These are phyloP conservation scores for Apotomis betuletana DNA, from an alignment of 2,888 invertebrate genomes.

Conservation along the genomic window DNA sequence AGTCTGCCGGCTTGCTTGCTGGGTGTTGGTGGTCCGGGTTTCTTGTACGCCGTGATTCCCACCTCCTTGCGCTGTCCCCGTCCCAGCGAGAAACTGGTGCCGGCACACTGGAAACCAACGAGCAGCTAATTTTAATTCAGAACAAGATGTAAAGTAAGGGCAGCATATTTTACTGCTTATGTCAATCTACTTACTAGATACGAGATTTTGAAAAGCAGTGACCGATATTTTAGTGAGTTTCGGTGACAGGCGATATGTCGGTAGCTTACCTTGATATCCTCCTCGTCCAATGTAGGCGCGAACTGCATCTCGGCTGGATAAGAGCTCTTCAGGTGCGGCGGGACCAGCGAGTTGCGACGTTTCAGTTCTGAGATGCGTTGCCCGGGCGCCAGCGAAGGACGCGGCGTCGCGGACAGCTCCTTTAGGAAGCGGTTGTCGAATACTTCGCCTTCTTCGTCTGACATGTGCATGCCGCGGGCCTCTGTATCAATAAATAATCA, in stretches of 20 bases:
- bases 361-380: constrained; percentile 86
- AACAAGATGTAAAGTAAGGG: no score
- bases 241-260: no score
- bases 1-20: constrained; percentile 91
- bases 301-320: constrained; percentile 93
- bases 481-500: constrained; percentile 49
- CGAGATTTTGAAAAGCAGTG: no score
- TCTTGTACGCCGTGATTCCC: constrained; percentile 90
- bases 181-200: no score
- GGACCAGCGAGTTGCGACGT: constrained; percentile 91
- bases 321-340: constrained; percentile 92
- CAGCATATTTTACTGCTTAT: no score
- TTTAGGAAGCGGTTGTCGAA: constrained; percentile 91
- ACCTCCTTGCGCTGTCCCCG: constrained; percentile 82
- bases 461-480: constrained; percentile 86
- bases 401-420: constrained; percentile 85
- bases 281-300: constrained; percentile 77
- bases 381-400: constrained; percentile 54
- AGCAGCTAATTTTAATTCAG: no score
- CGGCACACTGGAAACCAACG: constrained; percentile 50
- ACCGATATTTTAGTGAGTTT: no score
- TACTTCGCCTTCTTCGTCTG: constrained; percentile 93
- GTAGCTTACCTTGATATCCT: constrained; percentile 69
- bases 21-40: constrained; percentile 93
- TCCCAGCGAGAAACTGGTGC: constrained; percentile 50